A percentile compares a stretch with the other conserved stretches of the same genome.
Evolutionary conservation across 2,113 vertebrate genomes (phyloP).

Genomic region (Sterrhoptilus dennistouni): DNA sequence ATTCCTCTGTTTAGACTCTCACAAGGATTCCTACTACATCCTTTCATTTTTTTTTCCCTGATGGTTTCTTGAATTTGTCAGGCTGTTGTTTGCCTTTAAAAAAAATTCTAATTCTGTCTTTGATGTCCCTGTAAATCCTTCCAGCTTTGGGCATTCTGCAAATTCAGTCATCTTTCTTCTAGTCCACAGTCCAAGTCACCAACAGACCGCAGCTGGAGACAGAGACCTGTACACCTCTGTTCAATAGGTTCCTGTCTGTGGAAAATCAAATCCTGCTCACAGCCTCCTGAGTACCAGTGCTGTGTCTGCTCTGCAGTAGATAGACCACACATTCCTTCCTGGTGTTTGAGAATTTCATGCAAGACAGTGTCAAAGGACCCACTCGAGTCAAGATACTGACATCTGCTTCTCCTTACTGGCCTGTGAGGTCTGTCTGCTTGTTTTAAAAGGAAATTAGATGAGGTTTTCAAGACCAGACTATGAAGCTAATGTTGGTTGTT

Average conservation of each 20-base stretch:
- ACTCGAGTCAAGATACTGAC: slow-evolving; percentile 23
- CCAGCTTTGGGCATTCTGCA: neutral
- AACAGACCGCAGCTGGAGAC: neutral
- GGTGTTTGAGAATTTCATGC: slow-evolving; percentile 29
- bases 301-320: slow-evolving; percentile 6
- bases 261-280: neutral
- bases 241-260: neutral
- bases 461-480: slow-evolving; percentile 12
- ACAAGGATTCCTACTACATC: neutral
- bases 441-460: slow-evolving; percentile 37
- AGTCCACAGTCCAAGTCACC: neutral
- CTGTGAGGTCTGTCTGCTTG: slow-evolving; percentile 21
- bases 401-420: slow-evolving; percentile 56
- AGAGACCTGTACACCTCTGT: neutral
- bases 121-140: neutral
- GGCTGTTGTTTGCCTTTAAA: neutral
- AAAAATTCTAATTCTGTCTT: neutral
- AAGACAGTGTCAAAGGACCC: slow-evolving; percentile 16
- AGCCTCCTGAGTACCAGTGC: neutral
- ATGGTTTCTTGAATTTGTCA: slow-evolving; percentile 1
- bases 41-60: neutral
- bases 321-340: slow-evolving; percentile 32
- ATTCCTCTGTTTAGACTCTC: neutral
- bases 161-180: neutral
- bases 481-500: slow-evolving; percentile 26